Base-by-base conservation (phyloP, 2,113 vertebrate genomes). In the Amazona guildingii region DNA sequence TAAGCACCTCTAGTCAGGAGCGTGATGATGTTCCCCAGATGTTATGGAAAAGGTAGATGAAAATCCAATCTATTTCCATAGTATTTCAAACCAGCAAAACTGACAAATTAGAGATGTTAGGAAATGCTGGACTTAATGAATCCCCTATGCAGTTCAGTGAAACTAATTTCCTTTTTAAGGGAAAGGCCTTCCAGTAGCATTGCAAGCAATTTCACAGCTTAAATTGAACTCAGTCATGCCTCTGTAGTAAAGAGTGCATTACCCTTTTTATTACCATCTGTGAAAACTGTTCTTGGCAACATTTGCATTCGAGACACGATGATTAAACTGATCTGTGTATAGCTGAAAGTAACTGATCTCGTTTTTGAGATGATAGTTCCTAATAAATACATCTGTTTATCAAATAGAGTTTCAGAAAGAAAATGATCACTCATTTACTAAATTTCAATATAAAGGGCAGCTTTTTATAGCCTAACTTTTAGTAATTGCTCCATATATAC, bases 151-250 rank as follows among this genome's bases (percentile, higher is more conserved):
- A 3, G 11, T 81, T 92, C 51, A 81, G 28, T 86, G 24, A 4
- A 68, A 74, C 28, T 86, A 79, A 81, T 91, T 91, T 85, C 4
- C 16, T 84, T 94, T 92, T 82, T 18, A 87, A 73, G 73, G 84
- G 59, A 44, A 91, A 52, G 37, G 33, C 52, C 29, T 95, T 91
- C 39, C 55, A 68, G 4, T 25, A 75, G 64, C 52, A 44, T 72
- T 92, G 39, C 21, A 86, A 95, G 48, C 81, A 82, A 82, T 95
- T 91, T 95, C 87, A 92, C 84, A 75, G 52, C 15, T 84, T 81
- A 61, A 95, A 94, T 86, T 86, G 5, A 81, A 55, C 79, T 91
- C 77, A n/a, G 77, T 94, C 89, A 76, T 12, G 33, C 88, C 89
- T 95, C 61, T 91, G 13, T 84, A 84, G 46, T 72, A 87, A 68